Evolutionary conservation across 2,113 vertebrate species (phyloP).

Genomic region (Brachyhypopomus gauderio): DNA sequence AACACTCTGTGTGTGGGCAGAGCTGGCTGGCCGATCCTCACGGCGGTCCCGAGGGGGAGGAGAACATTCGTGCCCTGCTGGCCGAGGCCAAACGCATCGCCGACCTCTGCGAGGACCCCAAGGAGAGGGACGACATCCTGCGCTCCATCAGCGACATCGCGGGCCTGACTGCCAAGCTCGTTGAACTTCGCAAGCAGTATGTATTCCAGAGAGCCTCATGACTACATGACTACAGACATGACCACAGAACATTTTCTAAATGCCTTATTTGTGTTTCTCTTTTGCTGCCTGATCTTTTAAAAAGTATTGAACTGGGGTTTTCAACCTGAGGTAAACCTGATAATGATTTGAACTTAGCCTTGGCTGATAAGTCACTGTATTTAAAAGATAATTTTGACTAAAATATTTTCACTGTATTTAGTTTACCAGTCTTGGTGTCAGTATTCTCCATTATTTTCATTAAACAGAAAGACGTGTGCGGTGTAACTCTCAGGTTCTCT

Average conservation of each 20-base stretch:
- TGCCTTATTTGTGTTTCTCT: neutral
- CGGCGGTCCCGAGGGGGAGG: conserved; percentile 92
- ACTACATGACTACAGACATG: no score
- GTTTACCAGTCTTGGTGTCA: no score
- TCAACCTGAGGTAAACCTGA: no score
- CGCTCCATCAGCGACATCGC: conserved; percentile 93
- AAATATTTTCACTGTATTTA: no score
- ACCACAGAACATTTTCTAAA: neutral
- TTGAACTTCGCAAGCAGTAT: conserved; percentile 89
- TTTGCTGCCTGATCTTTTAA: conserved; percentile 1
- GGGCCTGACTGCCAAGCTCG: conserved; percentile 86
- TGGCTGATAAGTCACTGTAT: no score
- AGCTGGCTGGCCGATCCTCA: conserved; percentile 96
- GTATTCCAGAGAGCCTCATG: neutral
- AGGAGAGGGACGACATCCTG: conserved; percentile 94
- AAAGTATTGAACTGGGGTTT: no score
- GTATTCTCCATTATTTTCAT: no score
- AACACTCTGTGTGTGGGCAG: conserved; percentile 64
- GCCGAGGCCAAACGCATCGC: conserved; percentile 92
- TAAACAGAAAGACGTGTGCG: neutral
- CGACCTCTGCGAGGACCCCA: conserved; percentile 92
- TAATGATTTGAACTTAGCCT: neutral
- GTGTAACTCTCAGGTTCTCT: conserved; percentile 57
- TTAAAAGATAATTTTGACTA: no score
- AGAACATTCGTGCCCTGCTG: conserved; percentile 88